phyloP scores from a whole-genome alignment of 2,888 invertebrate genomes.

The Therioaphis trifolii region DNA sequence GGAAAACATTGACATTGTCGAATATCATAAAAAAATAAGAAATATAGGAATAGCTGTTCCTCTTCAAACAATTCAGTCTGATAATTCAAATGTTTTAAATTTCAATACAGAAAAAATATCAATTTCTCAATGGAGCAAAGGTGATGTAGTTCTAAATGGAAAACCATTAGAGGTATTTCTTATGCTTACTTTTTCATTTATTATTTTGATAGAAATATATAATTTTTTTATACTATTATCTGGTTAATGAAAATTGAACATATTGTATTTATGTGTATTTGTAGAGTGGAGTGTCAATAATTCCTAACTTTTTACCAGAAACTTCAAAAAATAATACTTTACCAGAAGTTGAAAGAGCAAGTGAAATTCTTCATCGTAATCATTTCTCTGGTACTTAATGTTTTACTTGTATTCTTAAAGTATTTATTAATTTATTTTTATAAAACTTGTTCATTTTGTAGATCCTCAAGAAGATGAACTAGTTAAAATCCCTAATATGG shows the following conservation, averaged over 20 bases:
- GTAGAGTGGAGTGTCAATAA: constrained; percentile 46
- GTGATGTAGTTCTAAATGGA: constrained; percentile 64
- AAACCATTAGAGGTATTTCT: constrained; percentile 59
- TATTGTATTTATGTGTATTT: background rate
- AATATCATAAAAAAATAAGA: constrained; percentile 36
- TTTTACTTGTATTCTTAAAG: background rate
- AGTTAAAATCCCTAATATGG: background rate
- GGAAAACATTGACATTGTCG: constrained; percentile 11
- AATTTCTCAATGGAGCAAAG: constrained; percentile 66
- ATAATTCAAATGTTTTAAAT: constrained; percentile 24
- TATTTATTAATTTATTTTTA: no score
- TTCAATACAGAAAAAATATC: constrained; percentile 62
- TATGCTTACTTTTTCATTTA: background rate
- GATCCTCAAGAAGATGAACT: constrained; percentile 3
- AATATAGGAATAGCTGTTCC: constrained; percentile 21
- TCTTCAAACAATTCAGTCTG: constrained; percentile 1
- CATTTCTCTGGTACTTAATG: background rate
- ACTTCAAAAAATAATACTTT: background rate
- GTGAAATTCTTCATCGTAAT: constrained; percentile 6
- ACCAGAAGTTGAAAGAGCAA: background rate
- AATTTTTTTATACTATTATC: background rate
- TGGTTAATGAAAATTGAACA: background rate
- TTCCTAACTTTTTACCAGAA: constrained; percentile 10
- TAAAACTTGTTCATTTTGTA: background rate
- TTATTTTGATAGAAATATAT: background rate